These are phyloP conservation scores for Phenganax subtilis DNA, from an alignment of 92 coral and sea anemone genomes.

Conservation along the genomic window DNA sequence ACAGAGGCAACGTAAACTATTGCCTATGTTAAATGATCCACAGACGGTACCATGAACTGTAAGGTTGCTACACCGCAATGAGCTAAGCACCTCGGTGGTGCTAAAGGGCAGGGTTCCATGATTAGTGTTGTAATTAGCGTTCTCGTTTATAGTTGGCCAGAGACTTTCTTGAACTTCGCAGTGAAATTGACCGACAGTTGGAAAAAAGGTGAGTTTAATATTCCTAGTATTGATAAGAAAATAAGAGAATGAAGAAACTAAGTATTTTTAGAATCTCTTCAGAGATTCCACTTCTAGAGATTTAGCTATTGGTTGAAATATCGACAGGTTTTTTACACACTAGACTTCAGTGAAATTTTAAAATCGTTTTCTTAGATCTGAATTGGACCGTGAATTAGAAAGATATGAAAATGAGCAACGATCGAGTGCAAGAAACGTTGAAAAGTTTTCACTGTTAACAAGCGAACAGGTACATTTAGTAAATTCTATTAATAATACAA, in stretches of 20 bases:
- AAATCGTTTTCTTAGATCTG: conserved; percentile 43
- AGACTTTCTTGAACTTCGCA: conserved; percentile 24
- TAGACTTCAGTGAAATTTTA: no score
- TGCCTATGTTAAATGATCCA: background rate
- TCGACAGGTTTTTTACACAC: background rate
- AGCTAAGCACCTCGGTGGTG: background rate
- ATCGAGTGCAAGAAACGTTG: conserved; percentile 71
- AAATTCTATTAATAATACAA: no score
- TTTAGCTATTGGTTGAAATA: no score
- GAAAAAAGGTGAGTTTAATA: conserved; percentile 45
- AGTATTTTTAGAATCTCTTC: background rate
- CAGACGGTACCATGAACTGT: no score
- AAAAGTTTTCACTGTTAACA: conserved; percentile 64
- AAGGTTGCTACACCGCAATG: background rate
- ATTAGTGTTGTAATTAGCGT: background rate
- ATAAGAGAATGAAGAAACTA: no score
- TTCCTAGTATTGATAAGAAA: conserved; percentile 15
- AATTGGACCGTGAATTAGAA: conserved; percentile 58
- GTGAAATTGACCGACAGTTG: conserved; percentile 20
- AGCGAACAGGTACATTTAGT: conserved; percentile 64
- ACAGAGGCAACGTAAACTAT: background rate
- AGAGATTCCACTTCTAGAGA: no score
- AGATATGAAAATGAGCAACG: conserved; percentile 69
- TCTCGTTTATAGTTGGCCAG: conserved; percentile 18
- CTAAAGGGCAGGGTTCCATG: background rate